Conservation (phyloP, 2,797 vertebrate genomes). For the Amniataba percoides region DNA sequence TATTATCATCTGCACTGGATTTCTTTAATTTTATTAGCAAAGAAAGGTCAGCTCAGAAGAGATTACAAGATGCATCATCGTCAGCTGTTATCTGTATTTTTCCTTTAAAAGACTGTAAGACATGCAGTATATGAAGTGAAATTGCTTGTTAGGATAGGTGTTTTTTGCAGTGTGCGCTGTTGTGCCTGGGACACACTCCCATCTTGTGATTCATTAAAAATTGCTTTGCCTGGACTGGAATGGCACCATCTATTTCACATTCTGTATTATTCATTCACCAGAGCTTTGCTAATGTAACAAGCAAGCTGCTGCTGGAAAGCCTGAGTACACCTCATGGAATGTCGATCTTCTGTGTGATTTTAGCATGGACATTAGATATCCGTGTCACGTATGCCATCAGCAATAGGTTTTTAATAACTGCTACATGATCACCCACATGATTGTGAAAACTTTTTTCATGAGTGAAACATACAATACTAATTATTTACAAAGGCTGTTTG, state of each 20-base stretch:
- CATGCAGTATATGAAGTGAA: slow-evolving; percentile 52
- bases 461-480: neutral
- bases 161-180: slow-evolving; percentile 48
- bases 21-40: neutral
- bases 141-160: slow-evolving; percentile 61
- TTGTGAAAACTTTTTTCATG: neutral
- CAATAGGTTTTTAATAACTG: slow-evolving; percentile 33
- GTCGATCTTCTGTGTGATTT: slow-evolving; percentile 28
- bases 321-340: slow-evolving; percentile 30
- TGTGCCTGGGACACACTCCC: slow-evolving; percentile 29
- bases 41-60: neutral
- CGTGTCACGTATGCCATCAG: slow-evolving; percentile 19
- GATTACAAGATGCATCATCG: neutral
- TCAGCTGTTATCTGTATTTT: neutral
- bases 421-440: neutral
- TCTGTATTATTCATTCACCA: slow-evolving; percentile 45
- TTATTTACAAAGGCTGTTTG: slow-evolving; percentile 16
- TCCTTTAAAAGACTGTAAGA: slow-evolving; percentile 22
- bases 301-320: slow-evolving; percentile 32
- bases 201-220: slow-evolving; percentile 33
- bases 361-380: slow-evolving; percentile 45
- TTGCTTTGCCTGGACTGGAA: slow-evolving; percentile 51
- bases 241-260: slow-evolving; percentile 54
- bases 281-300: slow-evolving; percentile 37
- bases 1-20: neutral